Conservation (phyloP, 2,888 invertebrate genomes). For the Actias luna region DNA sequence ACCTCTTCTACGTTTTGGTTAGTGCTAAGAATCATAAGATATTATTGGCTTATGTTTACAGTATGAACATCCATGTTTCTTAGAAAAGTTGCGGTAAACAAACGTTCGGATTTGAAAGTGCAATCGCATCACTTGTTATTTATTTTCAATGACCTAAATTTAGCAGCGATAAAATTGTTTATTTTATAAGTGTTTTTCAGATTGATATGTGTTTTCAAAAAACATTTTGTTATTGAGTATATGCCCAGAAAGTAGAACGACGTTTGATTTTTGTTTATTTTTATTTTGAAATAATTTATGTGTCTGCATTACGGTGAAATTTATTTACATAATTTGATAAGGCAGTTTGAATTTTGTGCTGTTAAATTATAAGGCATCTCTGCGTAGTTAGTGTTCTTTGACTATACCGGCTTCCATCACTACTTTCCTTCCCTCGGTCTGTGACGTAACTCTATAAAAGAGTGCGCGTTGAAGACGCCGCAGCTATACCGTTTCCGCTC, state of each 20-base stretch:
- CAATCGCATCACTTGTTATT: constrained; percentile 1
- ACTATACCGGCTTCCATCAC: constrained; percentile 67
- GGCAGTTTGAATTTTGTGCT: neutral
- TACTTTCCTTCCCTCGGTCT: constrained; percentile 79
- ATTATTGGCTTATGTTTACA: constrained; percentile 9
- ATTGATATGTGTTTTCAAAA: neutral
- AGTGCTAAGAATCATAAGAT: neutral
- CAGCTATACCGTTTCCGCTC: constrained; percentile 80
- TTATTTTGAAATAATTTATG: neutral
- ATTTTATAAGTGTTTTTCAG: constrained; percentile 7
- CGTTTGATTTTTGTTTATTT: constrained; percentile 4
- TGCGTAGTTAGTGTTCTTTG: constrained; percentile 63
- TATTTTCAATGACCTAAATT: constrained; percentile 2
- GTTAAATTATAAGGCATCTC: constrained; percentile 35
- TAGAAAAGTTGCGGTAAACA: constrained; percentile 7
- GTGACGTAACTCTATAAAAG: constrained; percentile 82
- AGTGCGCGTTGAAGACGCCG: constrained; percentile 76
- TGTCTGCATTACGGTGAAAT: neutral
- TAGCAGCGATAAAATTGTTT: constrained; percentile 2
- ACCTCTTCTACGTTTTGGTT: neutral
- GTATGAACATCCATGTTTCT: neutral
- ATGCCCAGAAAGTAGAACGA: neutral
- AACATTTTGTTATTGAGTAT: neutral
- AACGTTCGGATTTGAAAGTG: constrained; percentile 2
- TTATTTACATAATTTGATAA: neutral